Evolutionary conservation across 2,797 vertebrate genomes (phyloP).

Genomic region (Tauraco hartlaubi): DNA sequence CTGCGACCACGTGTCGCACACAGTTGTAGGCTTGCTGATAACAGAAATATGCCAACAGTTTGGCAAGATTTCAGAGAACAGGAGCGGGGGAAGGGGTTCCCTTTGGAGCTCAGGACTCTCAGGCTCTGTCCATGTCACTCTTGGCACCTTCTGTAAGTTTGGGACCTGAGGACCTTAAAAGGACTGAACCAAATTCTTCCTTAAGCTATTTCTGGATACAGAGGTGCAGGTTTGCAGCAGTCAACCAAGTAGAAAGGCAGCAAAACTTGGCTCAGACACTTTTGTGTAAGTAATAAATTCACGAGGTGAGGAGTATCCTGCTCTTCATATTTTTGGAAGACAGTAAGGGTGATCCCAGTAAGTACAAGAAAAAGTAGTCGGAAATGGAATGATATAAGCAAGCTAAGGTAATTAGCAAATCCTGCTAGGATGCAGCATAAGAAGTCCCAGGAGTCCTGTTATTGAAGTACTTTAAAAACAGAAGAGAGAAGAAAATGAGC

Average conservation of each 20-base stretch:
- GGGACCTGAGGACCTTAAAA: constrained; percentile 32
- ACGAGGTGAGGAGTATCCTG: background rate
- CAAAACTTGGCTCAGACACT: background rate
- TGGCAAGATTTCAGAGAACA: constrained; percentile 36
- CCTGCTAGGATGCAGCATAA: background rate
- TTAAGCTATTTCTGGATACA: constrained; percentile 32
- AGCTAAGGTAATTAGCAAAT: constrained; percentile 1
- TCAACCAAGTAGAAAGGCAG: background rate
- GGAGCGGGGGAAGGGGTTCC: background rate
- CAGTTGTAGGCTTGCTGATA: constrained; percentile 39
- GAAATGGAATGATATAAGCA: background rate
- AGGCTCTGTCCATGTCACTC: background rate
- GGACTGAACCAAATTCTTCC: constrained; percentile 36
- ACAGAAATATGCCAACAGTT: constrained; percentile 25
- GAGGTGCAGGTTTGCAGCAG: background rate
- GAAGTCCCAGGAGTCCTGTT: background rate
- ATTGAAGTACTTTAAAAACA: constrained; percentile 2
- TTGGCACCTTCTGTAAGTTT: background rate
- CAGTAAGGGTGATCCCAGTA: background rate
- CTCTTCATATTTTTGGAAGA: background rate
- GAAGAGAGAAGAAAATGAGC: background rate
- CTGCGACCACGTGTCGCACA: background rate
- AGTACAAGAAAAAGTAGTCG: background rate
- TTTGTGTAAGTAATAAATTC: background rate
- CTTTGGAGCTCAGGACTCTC: background rate